Evolutionary conservation across 2,888 invertebrate genomes (phyloP).

Genomic region (Patella pellucida): DNA sequence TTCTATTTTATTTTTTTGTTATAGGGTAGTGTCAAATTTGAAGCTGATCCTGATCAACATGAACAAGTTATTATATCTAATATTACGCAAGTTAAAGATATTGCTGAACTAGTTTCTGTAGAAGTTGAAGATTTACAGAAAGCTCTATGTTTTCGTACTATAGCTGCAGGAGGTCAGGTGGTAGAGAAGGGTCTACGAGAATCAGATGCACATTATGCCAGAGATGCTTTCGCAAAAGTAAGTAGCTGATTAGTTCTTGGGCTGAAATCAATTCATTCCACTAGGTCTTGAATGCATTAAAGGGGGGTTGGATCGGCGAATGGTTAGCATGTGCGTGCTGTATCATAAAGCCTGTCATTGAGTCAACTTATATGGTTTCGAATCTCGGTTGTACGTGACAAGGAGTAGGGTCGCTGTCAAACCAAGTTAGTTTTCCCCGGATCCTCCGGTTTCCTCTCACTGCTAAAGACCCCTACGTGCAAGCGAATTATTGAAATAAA

Average conservation of each 20-base stretch:
- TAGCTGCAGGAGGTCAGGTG: constrained; percentile 93
- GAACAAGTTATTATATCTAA: constrained; percentile 72
- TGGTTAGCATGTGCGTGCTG: too few relatives aligned
- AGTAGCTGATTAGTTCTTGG: background rate
- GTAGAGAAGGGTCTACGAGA: constrained; percentile 91
- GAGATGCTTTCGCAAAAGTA: constrained; percentile 92
- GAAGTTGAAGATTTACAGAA: constrained; percentile 79
- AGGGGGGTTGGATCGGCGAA: too few relatives aligned
- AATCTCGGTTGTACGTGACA: too few relatives aligned
- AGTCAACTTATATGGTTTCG: too few relatives aligned
- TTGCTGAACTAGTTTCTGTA: constrained; percentile 78
- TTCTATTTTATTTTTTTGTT: background rate
- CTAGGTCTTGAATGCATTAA: too few relatives aligned
- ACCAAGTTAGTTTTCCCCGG: too few relatives aligned
- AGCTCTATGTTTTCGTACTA: constrained; percentile 87
- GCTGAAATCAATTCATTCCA: too few relatives aligned
- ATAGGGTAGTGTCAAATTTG: constrained; percentile 78
- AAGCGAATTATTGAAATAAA: too few relatives aligned
- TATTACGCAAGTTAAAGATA: constrained; percentile 74
- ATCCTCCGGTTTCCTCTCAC: too few relatives aligned
- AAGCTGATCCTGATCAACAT: constrained; percentile 71
- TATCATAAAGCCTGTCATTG: too few relatives aligned
- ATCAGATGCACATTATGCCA: constrained; percentile 86
- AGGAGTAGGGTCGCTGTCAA: too few relatives aligned
- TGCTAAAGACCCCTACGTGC: too few relatives aligned